Percentiles rank a stretch among this genome's conserved stretches.
phyloP scores from a whole-genome alignment of 2,888 invertebrate genomes.

The Mythimna albipuncta region DNA sequence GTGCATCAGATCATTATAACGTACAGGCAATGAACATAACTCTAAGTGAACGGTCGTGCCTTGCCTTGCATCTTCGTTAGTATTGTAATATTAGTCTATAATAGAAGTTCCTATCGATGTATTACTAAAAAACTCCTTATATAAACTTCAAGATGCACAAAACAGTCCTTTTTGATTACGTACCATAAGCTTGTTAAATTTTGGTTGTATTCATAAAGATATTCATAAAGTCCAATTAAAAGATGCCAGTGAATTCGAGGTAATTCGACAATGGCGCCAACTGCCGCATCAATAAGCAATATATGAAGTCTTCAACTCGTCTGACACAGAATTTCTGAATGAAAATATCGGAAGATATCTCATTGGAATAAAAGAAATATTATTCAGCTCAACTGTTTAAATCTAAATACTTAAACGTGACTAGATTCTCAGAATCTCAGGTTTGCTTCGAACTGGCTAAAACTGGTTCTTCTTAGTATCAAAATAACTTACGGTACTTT shows the following conservation, averaged over 20 bases:
- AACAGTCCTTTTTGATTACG: background rate
- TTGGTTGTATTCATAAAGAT: background rate
- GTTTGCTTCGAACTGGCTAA: background rate
- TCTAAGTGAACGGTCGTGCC: background rate
- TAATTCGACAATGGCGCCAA: constrained; percentile 23
- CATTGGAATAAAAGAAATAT: background rate
- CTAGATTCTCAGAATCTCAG: constrained; percentile 14
- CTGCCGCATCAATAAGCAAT: constrained; percentile 25
- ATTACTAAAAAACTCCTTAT: background rate
- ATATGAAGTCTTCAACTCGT: constrained; percentile 9
- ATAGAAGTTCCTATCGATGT: background rate
- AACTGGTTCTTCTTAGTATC: constrained; percentile 31
- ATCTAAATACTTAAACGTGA: constrained; percentile 19
- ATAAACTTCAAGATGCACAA: too few species aligned
- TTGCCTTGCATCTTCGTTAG: background rate
- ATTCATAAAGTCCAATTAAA: constrained; percentile 1
- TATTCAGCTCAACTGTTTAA: background rate
- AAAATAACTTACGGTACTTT: constrained; percentile 24
- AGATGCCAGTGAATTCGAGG: constrained; percentile 5
- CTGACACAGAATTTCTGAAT: constrained; percentile 15
- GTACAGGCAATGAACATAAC: background rate
- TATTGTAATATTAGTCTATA: background rate
- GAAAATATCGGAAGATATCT: constrained; percentile 9
- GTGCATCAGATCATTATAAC: background rate
- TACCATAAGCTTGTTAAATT: background rate